Base-by-base conservation (phyloP, 2,113 vertebrate genomes). In the Daubentonia madagascariensis region DNA sequence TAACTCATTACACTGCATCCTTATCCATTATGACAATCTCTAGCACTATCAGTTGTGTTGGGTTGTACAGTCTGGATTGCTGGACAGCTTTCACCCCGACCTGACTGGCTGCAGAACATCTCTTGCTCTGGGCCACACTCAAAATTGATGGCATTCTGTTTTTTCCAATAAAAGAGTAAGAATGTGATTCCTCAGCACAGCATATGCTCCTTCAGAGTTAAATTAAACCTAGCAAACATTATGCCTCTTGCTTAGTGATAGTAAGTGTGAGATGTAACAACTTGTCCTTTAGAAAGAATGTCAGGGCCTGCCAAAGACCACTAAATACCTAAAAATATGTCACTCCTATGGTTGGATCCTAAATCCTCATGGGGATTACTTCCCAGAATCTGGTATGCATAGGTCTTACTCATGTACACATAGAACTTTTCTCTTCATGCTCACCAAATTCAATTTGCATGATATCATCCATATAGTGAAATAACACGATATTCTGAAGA, bases 91-190 rank as follows among this genome's bases (percentile, higher is more conserved):
- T 92, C 22, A 89, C 23, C 52, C 85, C 45, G 57, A 57, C 16
- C 20, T 2, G 2, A 78, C 37, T 28, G 70, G 17, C 16, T 76
- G 0, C 14, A 40, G 37, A 63, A 10, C 16, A 7, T 90, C 30
- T 80, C 28, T 85, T 87, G 30, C 85, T 87, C n/a, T 37, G 80
- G 37, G 23, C 2, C 54, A 90, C 17, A 67, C 13, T 81, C 45
- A 89, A 89, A 85, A 75, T 18, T 45, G 30, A 6, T 14, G 22
- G 37, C 6, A 61, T n/a, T 92, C 68, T 92, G 13, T 40, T 0
- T 88, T 84, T n/a, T 23, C 80, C 57, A 93, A 45, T 73, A 52
- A 94, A 72, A 89, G 18, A 5, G 9, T 30, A 70, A 79, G 52
- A 91, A 45, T 20, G 30, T 61, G 23, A 43, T 70, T 88, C 32